Conservation (phyloP, 2,113 vertebrate genomes). For the Syngnathus floridae region DNA sequence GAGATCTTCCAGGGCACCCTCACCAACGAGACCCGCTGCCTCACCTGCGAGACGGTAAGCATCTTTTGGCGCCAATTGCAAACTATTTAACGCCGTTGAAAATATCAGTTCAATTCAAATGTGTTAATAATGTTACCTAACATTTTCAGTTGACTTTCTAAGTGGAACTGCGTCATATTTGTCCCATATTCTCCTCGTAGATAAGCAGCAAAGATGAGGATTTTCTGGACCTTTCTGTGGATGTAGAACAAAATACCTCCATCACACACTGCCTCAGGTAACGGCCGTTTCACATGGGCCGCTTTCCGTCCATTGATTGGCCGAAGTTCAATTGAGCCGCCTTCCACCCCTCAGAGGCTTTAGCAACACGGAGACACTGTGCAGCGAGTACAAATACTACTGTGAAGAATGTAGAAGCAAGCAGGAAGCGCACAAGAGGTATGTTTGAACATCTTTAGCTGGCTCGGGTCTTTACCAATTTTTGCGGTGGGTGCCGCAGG, state of each 20-base stretch:
- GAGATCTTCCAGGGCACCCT: constrained; percentile 99
- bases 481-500: constrained; percentile 52
- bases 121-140: no score
- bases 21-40: constrained; percentile 96
- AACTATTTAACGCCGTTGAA: no score
- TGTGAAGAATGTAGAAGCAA: constrained; percentile 98
- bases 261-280: constrained; percentile 98
- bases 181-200: constrained; percentile 55
- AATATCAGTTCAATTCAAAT: no score
- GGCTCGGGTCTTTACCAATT: background rate
- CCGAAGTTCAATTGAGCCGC: background rate
- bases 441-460: background rate
- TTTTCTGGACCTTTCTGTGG: constrained; percentile 97
- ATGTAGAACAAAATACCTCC: constrained; percentile 97
- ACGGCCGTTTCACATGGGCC: background rate
- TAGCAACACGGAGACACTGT: constrained; percentile 97
- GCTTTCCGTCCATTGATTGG: no score
- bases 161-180: background rate
- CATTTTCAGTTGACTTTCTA: background rate
- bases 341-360: constrained; percentile 77
- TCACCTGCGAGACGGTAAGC: constrained; percentile 87
- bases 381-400: constrained; percentile 97
- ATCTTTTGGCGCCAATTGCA: no score
- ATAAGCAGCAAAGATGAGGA: constrained; percentile 99
- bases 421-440: constrained; percentile 93